These are phyloP conservation scores for Ciconia boyciana DNA, from an alignment of 2,113 vertebrate species.

Conservation along the genomic window DNA sequence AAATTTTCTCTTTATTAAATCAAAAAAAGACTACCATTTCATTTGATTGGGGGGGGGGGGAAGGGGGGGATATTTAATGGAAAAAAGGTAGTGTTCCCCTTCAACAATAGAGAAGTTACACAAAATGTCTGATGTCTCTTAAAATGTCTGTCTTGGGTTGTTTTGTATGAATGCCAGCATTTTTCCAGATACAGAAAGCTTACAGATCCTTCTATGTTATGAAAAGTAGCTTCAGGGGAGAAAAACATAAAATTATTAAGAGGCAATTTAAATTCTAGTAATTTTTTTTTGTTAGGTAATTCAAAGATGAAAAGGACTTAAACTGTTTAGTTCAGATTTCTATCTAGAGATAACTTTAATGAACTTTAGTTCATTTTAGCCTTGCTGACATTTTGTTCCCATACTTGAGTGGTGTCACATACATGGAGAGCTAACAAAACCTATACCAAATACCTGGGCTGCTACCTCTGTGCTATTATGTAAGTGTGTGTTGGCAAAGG, in stretches of 20 bases:
- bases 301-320: not conserved
- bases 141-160: not conserved
- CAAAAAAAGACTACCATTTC: not conserved
- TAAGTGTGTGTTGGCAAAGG: not conserved
- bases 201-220: not conserved
- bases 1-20: not conserved
- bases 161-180: not conserved
- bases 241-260: not conserved
- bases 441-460: not conserved
- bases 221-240: not conserved
- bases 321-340: not conserved
- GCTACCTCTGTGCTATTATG: not conserved
- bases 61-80: not conserved
- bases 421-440: not conserved
- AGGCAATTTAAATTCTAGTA: not conserved
- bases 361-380: not conserved
- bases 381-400: not conserved
- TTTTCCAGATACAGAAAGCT: not conserved
- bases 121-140: not conserved
- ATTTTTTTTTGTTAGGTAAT: not conserved
- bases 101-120: not conserved
- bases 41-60: not conserved
- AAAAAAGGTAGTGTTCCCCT: not conserved
- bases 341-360: not conserved
- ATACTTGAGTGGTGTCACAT: not conserved